A percentile compares a stretch with the other conserved stretches of the same genome.
Conservation (phyloP, 2,888 invertebrate species). For the Drepanosiphum platanoidis region DNA sequence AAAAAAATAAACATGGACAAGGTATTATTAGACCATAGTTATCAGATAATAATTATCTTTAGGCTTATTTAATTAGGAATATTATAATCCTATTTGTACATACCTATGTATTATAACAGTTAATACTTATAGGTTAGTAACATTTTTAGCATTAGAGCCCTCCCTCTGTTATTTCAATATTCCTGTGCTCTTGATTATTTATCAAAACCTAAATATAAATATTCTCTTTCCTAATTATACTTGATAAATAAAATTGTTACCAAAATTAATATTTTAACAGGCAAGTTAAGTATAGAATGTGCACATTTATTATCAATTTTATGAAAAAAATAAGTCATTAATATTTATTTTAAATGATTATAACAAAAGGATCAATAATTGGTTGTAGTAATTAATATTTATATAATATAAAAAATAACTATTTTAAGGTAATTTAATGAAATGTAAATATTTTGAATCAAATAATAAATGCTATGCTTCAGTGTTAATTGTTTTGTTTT, state of each 20-base stretch:
- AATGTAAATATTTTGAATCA: slow-evolving; percentile 19
- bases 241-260: not conserved
- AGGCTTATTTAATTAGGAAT: not conserved
- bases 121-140: not conserved
- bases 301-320: not conserved
- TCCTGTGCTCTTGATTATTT: not conserved
- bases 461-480: not conserved
- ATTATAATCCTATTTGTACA: not conserved
- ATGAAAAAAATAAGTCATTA: not conserved
- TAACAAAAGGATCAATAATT: too few species aligned
- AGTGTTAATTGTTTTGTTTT: not conserved
- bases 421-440: not conserved
- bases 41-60: not conserved
- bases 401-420: not conserved
- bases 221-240: too few species aligned
- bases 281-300: not conserved
- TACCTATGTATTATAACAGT: not conserved
- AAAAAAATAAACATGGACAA: too few species aligned
- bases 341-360: too few species aligned
- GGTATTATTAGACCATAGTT: not conserved
- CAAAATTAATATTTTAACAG: not conserved
- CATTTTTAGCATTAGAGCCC: too few species aligned
- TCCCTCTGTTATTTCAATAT: too few species aligned
- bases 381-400: too few species aligned
- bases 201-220: not conserved